Base-by-base conservation (phyloP, 2,888 invertebrate genomes). In the Dynastes tityus region DNA sequence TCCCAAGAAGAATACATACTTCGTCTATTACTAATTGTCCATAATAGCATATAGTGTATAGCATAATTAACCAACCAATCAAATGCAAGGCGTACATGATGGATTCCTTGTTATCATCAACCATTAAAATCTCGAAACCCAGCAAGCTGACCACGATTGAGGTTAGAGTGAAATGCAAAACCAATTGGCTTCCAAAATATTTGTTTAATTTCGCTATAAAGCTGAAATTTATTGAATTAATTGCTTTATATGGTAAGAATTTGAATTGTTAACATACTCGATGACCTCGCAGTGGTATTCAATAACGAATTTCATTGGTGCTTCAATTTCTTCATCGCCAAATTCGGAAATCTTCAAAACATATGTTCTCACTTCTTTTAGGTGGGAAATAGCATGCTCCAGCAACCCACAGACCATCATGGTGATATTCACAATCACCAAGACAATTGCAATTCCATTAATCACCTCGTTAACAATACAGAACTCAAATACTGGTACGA, bases 21-120 rank as follows among this genome's bases (percentile, higher is more conserved):
- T 84, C 84, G 68, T 84, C 82, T 29, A 84, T 84, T 70, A 85
- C 78, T 37, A 81, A 74, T 79, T 85, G 84, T 11, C 84, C 84
- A 61, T 82, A 84, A 61, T 82, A 82, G 40, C 84, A 85, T 49
- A 83, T 79, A 9, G 83, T 70, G 40, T 83, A 80, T 4, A 85
- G 78, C 2, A 85, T 77, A 13, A 83, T 78, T 6, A 84, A 32
- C 85, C 85, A 85, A 16, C 85, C 85, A 29, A 78, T 53, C 55
- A 85, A 78, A 78, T 85, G 85, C 74, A 84, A 70, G 11, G 76
- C 78, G 80, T 81, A 84, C 75, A 84, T 77, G 55, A 84, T 22
- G n/a, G 82, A 82, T 71, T 84, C 83, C 1, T 79, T 76, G 5
- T 80, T 13, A 55, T 82, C 80, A 27, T 81, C 78, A 0, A 82